Conservation (phyloP, 35 echinoderm and acorn worm genomes). For the Eucidaris tribuloides region DNA sequence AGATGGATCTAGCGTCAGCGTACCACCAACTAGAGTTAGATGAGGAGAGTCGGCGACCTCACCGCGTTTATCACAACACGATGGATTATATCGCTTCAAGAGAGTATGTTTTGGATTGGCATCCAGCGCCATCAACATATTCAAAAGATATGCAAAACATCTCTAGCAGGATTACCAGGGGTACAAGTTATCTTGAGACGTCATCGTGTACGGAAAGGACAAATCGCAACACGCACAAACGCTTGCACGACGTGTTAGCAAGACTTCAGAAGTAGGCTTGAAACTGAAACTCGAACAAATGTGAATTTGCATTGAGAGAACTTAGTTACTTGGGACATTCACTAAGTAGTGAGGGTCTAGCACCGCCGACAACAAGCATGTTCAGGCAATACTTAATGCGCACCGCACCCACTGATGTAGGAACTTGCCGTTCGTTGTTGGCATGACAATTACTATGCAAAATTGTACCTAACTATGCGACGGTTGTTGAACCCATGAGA, state of each 20-base stretch:
- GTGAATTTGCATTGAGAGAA: conserved; percentile 32
- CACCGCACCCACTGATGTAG: conserved; percentile 17
- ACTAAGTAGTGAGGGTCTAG: conserved; percentile 22
- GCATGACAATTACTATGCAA: too few species aligned
- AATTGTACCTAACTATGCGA: too few species aligned
- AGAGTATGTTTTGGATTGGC: conserved; percentile 68
- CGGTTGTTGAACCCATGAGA: too few species aligned
- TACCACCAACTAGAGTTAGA: conserved; percentile 62
- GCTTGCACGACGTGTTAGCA: conserved; percentile 28
- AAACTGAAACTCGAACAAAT: conserved; percentile 55
- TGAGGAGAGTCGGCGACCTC: conserved; percentile 32
- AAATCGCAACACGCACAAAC: conserved; percentile 41
- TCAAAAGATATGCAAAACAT: conserved; percentile 38
- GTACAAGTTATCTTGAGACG: conserved; percentile 70
- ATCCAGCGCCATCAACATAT: conserved; percentile 56
- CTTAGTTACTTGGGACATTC: conserved; percentile 40
- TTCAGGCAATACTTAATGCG: conserved; percentile 32
- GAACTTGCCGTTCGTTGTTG: background rate
- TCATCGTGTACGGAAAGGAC: conserved; percentile 55
- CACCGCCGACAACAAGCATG: conserved; percentile 24
- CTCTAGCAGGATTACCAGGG: conserved; percentile 35
- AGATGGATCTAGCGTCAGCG: conserved; percentile 43
- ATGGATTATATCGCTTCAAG: conserved; percentile 42
- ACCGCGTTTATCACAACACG: conserved; percentile 66
- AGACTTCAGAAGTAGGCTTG: conserved; percentile 23